Base-by-base conservation (phyloP, 2,888 invertebrate species). In the Polymixis lichenea region DNA sequence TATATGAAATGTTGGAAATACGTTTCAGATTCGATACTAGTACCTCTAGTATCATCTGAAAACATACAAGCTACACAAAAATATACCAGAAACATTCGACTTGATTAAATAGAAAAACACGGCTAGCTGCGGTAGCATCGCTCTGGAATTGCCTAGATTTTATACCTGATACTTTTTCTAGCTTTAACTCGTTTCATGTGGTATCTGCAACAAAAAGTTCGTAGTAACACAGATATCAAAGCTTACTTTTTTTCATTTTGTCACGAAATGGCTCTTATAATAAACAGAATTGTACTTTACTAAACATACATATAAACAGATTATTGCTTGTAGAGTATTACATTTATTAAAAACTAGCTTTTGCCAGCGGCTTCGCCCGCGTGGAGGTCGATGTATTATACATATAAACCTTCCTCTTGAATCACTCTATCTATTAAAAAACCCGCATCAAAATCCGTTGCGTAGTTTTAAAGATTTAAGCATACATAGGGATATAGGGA, bases 121-220 rank as follows among this genome's bases (percentile, higher is more conserved):
- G 13, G 56, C 32, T 55, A 70, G 28, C 17, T 55, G 81, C 22
- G 49, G 32, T 67, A 55, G 22, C 28, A 68, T 62, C 55, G 51
- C 55, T 66, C 51, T 62, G 32, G 46, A 67, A 67, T 25, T 55
- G 55, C 32, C 28, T 68, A 58, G 38, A 49, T 75, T 80, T 67
- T 58, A 66, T 76, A 69, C 9, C 60, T 58, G 46, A 62, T 67
- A 82, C 56, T 62, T 70, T 68, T 80, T 56, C 58, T 53, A 68
- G 46, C 28, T 46, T 28, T 19, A 55, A 46, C 32, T 38, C 28
- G 43, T 67, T 80, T 76, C 61, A 49, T 67, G 25, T 22, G 53
- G 43, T 60, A 51, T 72, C 22, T 51, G 22, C 51, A 32, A 56
- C 75, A 70, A 62, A 82, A 82, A 70, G 60, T 82, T 81, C 15